These are phyloP conservation scores for Jacana jacana DNA, from an alignment of 2,113 vertebrate genomes.

Conservation along the genomic window DNA sequence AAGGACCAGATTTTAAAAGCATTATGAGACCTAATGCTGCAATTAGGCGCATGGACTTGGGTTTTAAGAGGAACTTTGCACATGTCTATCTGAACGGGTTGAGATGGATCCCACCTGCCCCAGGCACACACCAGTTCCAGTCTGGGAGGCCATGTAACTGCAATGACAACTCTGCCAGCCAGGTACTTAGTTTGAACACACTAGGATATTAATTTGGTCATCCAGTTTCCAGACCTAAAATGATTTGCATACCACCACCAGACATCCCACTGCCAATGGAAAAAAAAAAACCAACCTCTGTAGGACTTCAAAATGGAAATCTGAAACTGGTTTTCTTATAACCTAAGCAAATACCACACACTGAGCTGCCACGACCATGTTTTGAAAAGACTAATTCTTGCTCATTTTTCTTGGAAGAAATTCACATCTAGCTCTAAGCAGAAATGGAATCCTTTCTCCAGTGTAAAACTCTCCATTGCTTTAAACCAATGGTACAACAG, in stretches of 20 bases:
- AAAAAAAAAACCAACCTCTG: not conserved
- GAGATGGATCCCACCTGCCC: not conserved
- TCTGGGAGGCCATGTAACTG: not conserved
- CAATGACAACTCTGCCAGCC: not conserved
- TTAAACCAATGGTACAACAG: not conserved
- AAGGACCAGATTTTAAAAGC: not conserved
- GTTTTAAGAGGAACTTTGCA: not conserved
- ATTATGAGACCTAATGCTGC: not conserved
- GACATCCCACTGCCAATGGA: not conserved
- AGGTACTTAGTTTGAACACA: not conserved
- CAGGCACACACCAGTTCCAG: not conserved
- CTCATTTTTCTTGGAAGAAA: not conserved
- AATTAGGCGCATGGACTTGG: not conserved
- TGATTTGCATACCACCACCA: not conserved
- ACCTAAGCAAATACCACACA: not conserved
- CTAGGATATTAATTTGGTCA: not conserved
- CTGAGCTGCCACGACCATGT: not conserved
- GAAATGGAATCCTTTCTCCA: not conserved
- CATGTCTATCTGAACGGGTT: not conserved
- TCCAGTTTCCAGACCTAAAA: not conserved
- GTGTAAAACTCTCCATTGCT: not conserved
- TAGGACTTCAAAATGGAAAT: not conserved
- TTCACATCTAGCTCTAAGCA: not conserved
- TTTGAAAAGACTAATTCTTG: not conserved
- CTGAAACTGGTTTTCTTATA: not conserved